Conservation (phyloP, 2,888 invertebrate species). For the Andrena fulva region DNA sequence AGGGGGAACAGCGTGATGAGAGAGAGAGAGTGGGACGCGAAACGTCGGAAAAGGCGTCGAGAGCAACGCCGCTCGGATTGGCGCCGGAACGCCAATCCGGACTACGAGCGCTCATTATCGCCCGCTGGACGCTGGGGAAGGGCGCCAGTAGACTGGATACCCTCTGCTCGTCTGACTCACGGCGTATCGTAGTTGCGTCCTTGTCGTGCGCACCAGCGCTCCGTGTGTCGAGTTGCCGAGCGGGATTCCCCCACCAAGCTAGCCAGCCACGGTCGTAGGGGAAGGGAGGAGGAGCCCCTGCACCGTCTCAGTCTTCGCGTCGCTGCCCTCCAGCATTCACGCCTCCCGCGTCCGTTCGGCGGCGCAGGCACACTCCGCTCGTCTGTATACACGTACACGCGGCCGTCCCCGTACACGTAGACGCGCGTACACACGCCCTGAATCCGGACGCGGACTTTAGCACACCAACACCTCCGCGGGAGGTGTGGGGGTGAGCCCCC, state of each 20-base stretch:
- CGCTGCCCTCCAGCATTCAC: constrained; percentile 84
- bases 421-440: constrained; percentile 70
- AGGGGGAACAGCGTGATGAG: constrained; percentile 1
- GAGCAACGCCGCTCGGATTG: constrained; percentile 84
- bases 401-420: constrained; percentile 57
- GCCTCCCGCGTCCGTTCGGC: constrained; percentile 83
- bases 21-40: constrained; percentile 57
- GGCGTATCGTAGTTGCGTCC: constrained; percentile 23
- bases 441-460: constrained; percentile 81
- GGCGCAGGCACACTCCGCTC: constrained; percentile 74
- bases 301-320: constrained; percentile 82
- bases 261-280: constrained; percentile 70
- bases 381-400: constrained; percentile 69
- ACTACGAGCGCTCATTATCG: constrained; percentile 83
- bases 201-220: constrained; percentile 20
- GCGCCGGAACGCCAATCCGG: constrained; percentile 84
- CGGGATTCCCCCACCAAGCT: constrained; percentile 61
- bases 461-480: constrained; percentile 83
- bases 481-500: constrained; percentile 84
- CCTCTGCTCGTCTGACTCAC: constrained; percentile 65
- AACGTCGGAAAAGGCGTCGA: constrained; percentile 86
- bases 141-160: constrained; percentile 82
- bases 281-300: constrained; percentile 82
- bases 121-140: constrained; percentile 80
- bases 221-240: constrained; percentile 43